Base-by-base conservation (phyloP, 2,797 vertebrate genomes). In the Phoebastria nigripes region DNA sequence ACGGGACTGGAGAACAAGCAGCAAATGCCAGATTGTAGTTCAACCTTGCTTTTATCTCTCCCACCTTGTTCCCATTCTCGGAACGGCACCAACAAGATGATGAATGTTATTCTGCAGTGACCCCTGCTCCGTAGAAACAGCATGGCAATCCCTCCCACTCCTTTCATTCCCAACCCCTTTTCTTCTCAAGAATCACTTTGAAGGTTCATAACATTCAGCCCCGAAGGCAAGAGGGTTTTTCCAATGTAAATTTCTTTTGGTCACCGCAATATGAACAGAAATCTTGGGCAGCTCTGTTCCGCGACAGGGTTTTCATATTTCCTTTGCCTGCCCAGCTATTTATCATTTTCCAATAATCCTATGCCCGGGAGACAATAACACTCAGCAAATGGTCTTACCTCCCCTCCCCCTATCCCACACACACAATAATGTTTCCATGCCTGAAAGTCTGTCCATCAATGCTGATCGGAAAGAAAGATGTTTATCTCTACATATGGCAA, bases 291-390 rank as follows among this genome's bases (percentile, higher is more conserved):
- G 91, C 85, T 95, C 95, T 85, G 69, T 94, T 86, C 87, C 39
- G 49, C 21, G 16, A 92, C 78, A 87, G 88, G 86, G 84, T 96
- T 97, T 96, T 96, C 87, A 97, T 93, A 96, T 95, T 94, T 96
- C 95, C 78, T 61, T 93, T 86, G 91, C 85, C 95, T 87, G 78
- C 77, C 93, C 93, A 91, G 82, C 89, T 93, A 97, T 97, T 96
- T 97, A 97, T 98, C 98, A 98, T 98, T 98, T 98, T 98, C 98
- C 98, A 98, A 98, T 99, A 99, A 99, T 98, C 97, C 97, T 95
- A 46, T 92, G 95, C 98, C 98, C 98, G 93, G 96, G 92, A 98
- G 99, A 98, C 98, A 99, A 93, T 98, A 97, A 94, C 90, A 97
- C 82, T 94, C 91, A 96, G 97, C 93, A 92, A 90, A 96, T 87